Conservation (phyloP, 2,888 invertebrate species). For the Chouioia cunea region DNA sequence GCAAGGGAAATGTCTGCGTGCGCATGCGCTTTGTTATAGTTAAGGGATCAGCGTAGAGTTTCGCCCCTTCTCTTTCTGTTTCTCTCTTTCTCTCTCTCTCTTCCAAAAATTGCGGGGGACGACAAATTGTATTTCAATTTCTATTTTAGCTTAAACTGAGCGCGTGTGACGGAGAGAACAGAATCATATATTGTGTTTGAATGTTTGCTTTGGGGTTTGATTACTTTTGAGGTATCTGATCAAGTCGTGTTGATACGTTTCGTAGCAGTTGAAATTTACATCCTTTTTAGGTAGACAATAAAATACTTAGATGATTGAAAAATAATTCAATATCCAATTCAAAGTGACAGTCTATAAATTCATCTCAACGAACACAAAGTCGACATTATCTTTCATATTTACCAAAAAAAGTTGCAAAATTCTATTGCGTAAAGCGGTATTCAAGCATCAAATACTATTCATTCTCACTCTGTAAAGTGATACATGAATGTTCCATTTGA, state of each 20-base stretch:
- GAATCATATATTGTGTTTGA: not conserved
- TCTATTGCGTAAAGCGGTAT: too few relatives aligned
- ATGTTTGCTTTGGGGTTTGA: not conserved
- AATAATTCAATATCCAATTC: too few relatives aligned
- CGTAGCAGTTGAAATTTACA: too few relatives aligned
- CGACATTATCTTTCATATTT: too few relatives aligned
- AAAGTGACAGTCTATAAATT: too few relatives aligned
- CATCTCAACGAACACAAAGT: too few relatives aligned
- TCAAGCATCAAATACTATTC: too few relatives aligned
- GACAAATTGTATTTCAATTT: constrained; percentile 67
- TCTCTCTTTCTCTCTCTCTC: constrained; percentile 25
- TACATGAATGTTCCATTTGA: too few relatives aligned
- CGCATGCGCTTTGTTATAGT: constrained; percentile 21
- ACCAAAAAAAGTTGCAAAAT: too few relatives aligned
- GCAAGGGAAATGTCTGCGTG: constrained; percentile 61
- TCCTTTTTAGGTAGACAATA: not conserved
- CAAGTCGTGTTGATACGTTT: too few relatives aligned
- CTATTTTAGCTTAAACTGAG: constrained; percentile 63
- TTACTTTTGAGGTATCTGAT: not conserved
- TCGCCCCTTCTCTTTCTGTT: too few relatives aligned
- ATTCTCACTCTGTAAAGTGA: too few relatives aligned
- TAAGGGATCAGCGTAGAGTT: not conserved
- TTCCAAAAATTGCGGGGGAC: constrained; percentile 59
- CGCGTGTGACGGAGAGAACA: constrained; percentile 22
- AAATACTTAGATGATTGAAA: not conserved